Evolutionary conservation across 2,888 invertebrate genomes (phyloP), one percentile per base, ranked within the genome.

Genomic region (Amphipoea oculea): DNA sequence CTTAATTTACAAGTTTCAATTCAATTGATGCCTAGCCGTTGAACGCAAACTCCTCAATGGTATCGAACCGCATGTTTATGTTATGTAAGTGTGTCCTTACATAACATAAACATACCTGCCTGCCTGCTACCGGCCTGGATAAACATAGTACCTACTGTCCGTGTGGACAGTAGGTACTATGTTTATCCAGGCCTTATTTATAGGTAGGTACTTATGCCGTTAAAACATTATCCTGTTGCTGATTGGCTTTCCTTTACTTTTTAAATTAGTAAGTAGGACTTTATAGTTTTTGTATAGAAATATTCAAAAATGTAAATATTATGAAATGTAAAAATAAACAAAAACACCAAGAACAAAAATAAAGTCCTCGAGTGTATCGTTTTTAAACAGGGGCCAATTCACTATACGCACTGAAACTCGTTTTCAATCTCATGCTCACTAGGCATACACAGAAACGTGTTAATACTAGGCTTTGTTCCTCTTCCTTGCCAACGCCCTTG

Each of bases 401-500:
- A 57, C 71, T 40, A 42, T 51, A n/a, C 45, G 45, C 72, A 69
- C 68, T 42, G 63, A 68, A 65, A 72, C 23, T 57, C 36, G 23
- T 4, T 66, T 60, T 45, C 57, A 66, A 45, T 48, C 57, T 42
- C 48, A 45, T 60, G 20, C 45, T 65, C 65, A 78, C 54, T 57
- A 67, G 51, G 77, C 60, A 62, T 77, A 42, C 45, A 62, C 40
- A 57, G 20, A 67, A 70, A 78, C 40, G 20, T 67, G 72, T 79
- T 65, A 78, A 29, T 70, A 66, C 76, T 81, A 71, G 63, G 73
- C 73, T 84, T 81, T 81, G 75, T 82, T 75, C 57, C 57, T 69
- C 45, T 79, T 74, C 60, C 74, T 72, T 73, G 68, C 63, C 85
- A 79, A 83, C 83, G 86, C 83, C 85, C 86, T 83, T 83, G 74